Evolutionary conservation across 2,797 vertebrate species (phyloP).

Genomic region (Dendrocincla fuliginosa): DNA sequence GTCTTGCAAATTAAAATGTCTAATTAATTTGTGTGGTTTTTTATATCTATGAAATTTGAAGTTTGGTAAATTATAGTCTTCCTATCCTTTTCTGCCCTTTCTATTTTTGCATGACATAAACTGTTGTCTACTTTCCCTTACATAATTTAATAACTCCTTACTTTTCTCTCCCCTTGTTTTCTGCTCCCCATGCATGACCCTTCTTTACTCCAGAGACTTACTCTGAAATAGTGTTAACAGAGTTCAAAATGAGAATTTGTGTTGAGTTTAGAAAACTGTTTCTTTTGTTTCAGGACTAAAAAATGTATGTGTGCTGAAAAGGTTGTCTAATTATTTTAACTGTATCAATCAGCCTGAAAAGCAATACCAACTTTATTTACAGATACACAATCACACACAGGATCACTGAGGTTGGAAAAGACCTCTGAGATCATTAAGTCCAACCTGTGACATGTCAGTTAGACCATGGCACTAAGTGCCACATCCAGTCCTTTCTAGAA

Average conservation of each 20-base stretch:
- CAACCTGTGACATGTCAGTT: neutral
- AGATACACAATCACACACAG: neutral
- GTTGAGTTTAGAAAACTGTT: neutral
- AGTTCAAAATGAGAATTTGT: neutral
- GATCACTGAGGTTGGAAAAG: neutral
- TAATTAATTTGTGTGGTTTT: neutral
- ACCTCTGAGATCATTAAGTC: neutral
- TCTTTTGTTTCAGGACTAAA: neutral
- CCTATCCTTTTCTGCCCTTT: neutral
- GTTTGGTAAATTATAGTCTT: neutral
- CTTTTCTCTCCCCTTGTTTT: neutral
- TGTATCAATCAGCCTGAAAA: neutral
- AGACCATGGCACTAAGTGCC: neutral
- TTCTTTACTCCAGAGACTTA: neutral
- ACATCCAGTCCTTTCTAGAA: neutral
- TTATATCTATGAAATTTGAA: neutral
- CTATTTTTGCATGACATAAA: neutral
- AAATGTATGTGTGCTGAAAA: neutral
- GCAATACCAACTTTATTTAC: neutral
- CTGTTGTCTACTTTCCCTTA: neutral
- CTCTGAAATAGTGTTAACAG: neutral
- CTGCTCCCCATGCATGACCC: neutral
- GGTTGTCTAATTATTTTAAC: neutral
- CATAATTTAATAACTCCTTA: neutral
- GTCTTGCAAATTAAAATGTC: neutral